Evolutionary conservation across 2,888 invertebrate species (phyloP).

Genomic region (Parthenolecanium corni): DNA sequence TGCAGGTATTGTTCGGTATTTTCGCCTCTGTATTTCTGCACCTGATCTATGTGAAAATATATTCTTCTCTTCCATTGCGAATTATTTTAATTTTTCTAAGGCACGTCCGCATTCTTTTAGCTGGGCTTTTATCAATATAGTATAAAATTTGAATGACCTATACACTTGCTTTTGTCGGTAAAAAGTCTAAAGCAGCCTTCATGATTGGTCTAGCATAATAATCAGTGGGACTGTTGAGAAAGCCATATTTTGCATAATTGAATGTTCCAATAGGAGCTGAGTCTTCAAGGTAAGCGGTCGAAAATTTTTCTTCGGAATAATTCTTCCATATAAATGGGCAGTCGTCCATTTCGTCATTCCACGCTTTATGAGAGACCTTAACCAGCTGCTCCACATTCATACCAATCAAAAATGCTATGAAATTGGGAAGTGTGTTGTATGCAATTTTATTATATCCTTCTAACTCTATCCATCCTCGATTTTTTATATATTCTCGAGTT

Average conservation of each 20-base stretch:
- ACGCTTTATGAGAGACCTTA: slow-evolving; percentile 31
- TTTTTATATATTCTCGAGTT: slow-evolving; percentile 54
- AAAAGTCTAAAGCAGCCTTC: slow-evolving; percentile 54
- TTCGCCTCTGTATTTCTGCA: too few relatives aligned
- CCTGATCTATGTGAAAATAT: too few relatives aligned
- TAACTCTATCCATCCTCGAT: slow-evolving; percentile 57
- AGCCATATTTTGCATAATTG: slow-evolving; percentile 61
- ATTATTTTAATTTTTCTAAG: too few relatives aligned
- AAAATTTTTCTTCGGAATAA: slow-evolving; percentile 50
- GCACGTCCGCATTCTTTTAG: too few relatives aligned
- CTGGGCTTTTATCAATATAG: too few relatives aligned
- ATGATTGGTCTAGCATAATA: slow-evolving; percentile 68
- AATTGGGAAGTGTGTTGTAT: slow-evolving; percentile 83
- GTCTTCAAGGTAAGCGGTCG: slow-evolving; percentile 72
- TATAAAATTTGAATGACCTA: too few relatives aligned
- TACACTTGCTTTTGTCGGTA: too few relatives aligned
- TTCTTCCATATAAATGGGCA: too few relatives aligned
- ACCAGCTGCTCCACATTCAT: slow-evolving; percentile 37
- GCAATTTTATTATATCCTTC: slow-evolving; percentile 67
- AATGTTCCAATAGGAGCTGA: slow-evolving; percentile 60
- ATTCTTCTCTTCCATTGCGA: too few relatives aligned
- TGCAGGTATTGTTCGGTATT: too few relatives aligned
- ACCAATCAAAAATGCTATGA: slow-evolving; percentile 71
- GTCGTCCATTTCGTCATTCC: slow-evolving; percentile 44
- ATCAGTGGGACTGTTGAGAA: slow-evolving; percentile 61